phyloP scores from a whole-genome alignment of 2,113 vertebrate genomes.

The Copsychus sechellarum region DNA sequence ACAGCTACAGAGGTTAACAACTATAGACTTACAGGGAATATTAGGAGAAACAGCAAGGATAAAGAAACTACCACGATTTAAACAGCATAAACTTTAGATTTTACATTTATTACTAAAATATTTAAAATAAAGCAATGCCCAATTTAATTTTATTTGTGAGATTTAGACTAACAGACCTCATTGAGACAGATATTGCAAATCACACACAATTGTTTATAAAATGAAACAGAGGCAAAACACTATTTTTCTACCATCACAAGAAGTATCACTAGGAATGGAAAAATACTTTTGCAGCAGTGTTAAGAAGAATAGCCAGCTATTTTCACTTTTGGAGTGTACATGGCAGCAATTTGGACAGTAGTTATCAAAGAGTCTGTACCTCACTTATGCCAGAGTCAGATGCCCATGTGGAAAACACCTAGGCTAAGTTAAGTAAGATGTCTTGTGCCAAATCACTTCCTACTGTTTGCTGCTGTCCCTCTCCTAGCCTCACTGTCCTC shows the following conservation, averaged over 20 bases:
- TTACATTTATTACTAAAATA: neutral
- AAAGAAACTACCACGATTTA: neutral
- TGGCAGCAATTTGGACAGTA: neutral
- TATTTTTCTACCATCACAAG: neutral
- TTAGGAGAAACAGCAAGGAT: neutral
- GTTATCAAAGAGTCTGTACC: neutral
- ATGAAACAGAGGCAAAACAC: neutral
- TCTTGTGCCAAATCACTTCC: neutral
- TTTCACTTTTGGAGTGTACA: neutral
- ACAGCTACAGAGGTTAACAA: conserved; percentile 22
- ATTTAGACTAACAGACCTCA: neutral
- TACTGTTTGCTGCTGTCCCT: neutral
- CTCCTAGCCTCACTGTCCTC: neutral
- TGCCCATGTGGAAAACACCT: neutral
- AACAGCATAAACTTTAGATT: neutral
- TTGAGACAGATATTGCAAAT: neutral
- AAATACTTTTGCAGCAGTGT: neutral
- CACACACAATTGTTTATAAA: neutral
- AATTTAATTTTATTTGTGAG: neutral
- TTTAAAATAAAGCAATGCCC: neutral
- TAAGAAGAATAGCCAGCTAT: neutral
- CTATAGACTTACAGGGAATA: conserved; percentile 7
- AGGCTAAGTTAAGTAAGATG: neutral
- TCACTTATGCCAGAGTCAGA: neutral
- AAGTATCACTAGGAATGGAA: neutral